Base-by-base conservation (phyloP, 2,797 vertebrate genomes). In the Pachyuromys duprasi region DNA sequence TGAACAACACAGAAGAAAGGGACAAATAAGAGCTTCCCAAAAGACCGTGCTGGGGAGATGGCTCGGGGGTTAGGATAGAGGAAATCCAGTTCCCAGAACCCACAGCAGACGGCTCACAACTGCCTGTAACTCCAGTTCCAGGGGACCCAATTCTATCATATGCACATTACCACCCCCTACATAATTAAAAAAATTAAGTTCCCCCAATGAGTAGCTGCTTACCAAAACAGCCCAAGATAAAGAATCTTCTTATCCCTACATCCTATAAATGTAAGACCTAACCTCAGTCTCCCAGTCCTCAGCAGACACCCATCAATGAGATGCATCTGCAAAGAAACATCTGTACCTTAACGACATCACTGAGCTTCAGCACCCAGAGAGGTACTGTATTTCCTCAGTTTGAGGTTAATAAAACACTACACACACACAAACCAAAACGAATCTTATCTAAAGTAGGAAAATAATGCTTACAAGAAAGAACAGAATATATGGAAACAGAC, bases 1-100 rank as follows among this genome's bases (percentile, higher is more conserved):
- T 87, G 36, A 81, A 18, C 82, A 89, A 81, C 62, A 86, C 69
- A 18, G 60, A 89, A 81, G 74, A 96, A 91, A 17, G n/a, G n/a
- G 82, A 17, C 26, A 78, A 63, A 89, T 74, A 86, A 91, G 57
- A 70, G 33, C 57, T 87, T 31, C 69, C 75, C 62, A 65, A n/a
- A 78, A 62, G 79, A 39, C 14, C 42, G 36, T 57, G 79, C 57
- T 82, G 57, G 3, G 31, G 57, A 42, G 36, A 42, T 5, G 17
- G 57, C n/a, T 82, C 6, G 24, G 55, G 17, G 28, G 75, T 3
- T 78, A 78, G 31, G 45, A 31, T 60, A 24, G n/a, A 26, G n/a
- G 36, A 42, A 5, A 22, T 74, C 42, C 20, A 13, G 36, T 63
- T 45, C 39, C 60, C 62, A 84, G 62, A 26, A 65, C 62, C 81